A percentile compares a stretch with the other conserved stretches of the same genome.
These are phyloP conservation scores for Drosophila teissieri DNA, from an alignment of 1,140 invertebrate genomes.

Conservation along the genomic window DNA sequence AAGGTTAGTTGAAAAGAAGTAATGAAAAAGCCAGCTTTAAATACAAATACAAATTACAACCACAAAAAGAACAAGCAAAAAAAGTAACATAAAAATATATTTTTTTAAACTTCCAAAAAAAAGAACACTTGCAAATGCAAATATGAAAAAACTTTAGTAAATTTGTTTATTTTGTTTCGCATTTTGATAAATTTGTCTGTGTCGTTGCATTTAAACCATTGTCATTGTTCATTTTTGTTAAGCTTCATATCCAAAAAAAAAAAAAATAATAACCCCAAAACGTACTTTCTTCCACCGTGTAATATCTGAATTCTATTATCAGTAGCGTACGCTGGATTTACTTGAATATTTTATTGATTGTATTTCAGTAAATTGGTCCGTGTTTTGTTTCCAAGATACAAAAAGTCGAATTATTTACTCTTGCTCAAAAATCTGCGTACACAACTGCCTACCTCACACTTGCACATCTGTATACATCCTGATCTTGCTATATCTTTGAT, in stretches of 20 bases:
- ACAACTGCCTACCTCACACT: constrained; percentile 14
- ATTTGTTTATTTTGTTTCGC: constrained; percentile 65
- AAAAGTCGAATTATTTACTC: too few relatives aligned
- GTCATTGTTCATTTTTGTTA: constrained; percentile 48
- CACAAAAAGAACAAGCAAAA: constrained; percentile 54
- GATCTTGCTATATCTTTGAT: constrained; percentile 16
- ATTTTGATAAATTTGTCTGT: constrained; percentile 64
- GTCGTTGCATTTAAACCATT: constrained; percentile 58
- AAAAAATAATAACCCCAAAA: constrained; percentile 8
- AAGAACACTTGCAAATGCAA: constrained; percentile 61
- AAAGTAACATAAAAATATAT: constrained; percentile 36
- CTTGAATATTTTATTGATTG: not conserved
- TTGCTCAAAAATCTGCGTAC: constrained; percentile 5
- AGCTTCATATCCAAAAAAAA: constrained; percentile 19
- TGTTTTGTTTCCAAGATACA: not conserved
- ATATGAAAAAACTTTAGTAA: constrained; percentile 64
- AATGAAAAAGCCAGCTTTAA: constrained; percentile 87
- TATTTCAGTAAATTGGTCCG: not conserved
- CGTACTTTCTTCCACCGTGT: constrained; percentile 11
- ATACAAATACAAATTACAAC: constrained; percentile 86
- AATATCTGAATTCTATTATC: constrained; percentile 18
- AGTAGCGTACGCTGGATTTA: constrained; percentile 11
- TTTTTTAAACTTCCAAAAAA: constrained; percentile 26
- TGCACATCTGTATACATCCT: constrained; percentile 22
- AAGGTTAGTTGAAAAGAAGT: constrained; percentile 92